Base-by-base conservation (phyloP, 2,888 invertebrate genomes). In the Ochlodes sylvanus region DNA sequence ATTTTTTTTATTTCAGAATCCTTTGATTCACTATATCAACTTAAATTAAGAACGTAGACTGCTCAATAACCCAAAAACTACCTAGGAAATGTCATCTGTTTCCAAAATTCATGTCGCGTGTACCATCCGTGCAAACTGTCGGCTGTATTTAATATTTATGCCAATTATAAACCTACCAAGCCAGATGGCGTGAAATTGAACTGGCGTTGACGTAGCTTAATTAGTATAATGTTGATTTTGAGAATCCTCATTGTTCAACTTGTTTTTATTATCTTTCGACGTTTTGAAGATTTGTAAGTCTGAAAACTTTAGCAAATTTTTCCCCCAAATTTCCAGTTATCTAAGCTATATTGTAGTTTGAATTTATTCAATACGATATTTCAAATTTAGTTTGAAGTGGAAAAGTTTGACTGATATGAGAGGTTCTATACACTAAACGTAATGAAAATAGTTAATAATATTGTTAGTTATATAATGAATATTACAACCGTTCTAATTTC, bases 191-290 rank as follows among this genome's bases (percentile, higher is more conserved):
- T 76, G 72, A 75, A 78, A 76, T 76, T 76, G 76, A 72, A 72
- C 73, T 66, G 69, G 70, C 71, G 76, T 76, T 76, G 76, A 70
- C 73, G 67, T 64, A 68, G 70, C 72, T 73, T 77, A 77, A 77
- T 77, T 77, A 77, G 73, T 72, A 71, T 73, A 69, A 72, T 76
- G 75, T 75, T 75, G 75, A 75, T 71, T 74, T 73, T 74, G 67
- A 69, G 70, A 68, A 69, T 70, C 67, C 68, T 55, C 69, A 71
- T 71, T 72, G 72, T 73, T 27, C 52, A 47, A 27, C 60, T 68
- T 63, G 57, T 63, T 63, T 38, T 70, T 65, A 55, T 69, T 65
- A 52, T 50, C 38, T 63, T 64, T 69, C 15, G 42, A 42, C 60
- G 47, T 38, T 56, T 47, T 52, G 47, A 44, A 52, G 52, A 61